Evolutionary conservation across 2,888 invertebrate species (phyloP).

Genomic region (Diplazon laetatorius): DNA sequence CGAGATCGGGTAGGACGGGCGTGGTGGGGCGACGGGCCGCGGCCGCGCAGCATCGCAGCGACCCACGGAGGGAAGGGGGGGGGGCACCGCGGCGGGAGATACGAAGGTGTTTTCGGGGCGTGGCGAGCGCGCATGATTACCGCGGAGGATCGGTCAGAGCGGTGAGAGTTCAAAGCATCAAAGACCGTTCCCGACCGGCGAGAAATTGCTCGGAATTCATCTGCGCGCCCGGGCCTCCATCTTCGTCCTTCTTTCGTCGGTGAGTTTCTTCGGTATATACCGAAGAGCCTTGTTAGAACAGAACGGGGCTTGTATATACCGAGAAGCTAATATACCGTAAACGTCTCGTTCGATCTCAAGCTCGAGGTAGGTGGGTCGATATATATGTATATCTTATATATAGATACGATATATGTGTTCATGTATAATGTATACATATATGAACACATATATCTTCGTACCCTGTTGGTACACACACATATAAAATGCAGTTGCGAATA

Average conservation of each 20-base stretch:
- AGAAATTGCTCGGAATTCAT: slow-evolving; percentile 81
- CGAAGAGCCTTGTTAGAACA: slow-evolving; percentile 63
- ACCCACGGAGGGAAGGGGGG: slow-evolving; percentile 40
- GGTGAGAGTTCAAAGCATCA: slow-evolving; percentile 83
- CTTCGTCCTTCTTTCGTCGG: slow-evolving; percentile 12
- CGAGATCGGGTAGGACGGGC: slow-evolving; percentile 21
- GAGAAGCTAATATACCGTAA: slow-evolving; percentile 66
- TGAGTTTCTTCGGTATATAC: slow-evolving; percentile 34
- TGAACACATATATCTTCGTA: background rate
- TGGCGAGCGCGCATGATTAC: slow-evolving; percentile 82
- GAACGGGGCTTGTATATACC: slow-evolving; percentile 57
- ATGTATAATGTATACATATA: background rate
- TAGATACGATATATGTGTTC: slow-evolving; percentile 7
- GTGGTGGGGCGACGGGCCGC: slow-evolving; percentile 18
- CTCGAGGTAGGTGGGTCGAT: slow-evolving; percentile 46
- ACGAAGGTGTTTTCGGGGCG: slow-evolving; percentile 82
- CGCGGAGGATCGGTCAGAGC: slow-evolving; percentile 82
- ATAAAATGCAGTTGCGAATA: background rate
- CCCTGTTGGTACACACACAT: too few relatives aligned
- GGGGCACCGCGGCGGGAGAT: slow-evolving; percentile 62
- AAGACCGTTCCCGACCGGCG: slow-evolving; percentile 79
- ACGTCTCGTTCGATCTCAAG: slow-evolving; percentile 63
- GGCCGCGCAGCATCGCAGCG: too few relatives aligned
- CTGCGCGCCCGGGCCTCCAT: slow-evolving; percentile 61
- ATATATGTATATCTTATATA: slow-evolving; percentile 1